Evolutionary conservation across 2,888 invertebrate species (phyloP), one percentile per base, ranked within the genome.

Genomic region (Lycia hirtaria): DNA sequence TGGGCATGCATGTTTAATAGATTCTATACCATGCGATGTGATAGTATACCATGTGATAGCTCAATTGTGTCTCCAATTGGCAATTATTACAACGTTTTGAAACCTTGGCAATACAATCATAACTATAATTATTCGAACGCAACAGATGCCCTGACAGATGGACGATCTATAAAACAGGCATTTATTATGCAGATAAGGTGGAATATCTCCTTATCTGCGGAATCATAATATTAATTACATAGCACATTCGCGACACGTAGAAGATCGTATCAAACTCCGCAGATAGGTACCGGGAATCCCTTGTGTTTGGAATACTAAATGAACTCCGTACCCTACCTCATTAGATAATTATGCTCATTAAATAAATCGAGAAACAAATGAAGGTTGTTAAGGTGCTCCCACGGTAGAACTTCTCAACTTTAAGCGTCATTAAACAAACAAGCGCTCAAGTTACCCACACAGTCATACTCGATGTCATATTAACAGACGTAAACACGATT

Each of bases 141-240:
- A 10, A 26, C 24, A 15, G 40, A 63, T 56, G 66, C 71, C 72
- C 72, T 72, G 73, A 67, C 67, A n/a, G n/a, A n/a, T n/a, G n/a
- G n/a, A n/a, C 67, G 62, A 65, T 65, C 59, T 64, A 64, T 63
- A 48, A 41, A 43, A 20, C 24, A 45, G 22, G 32, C 38, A 48
- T 44, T 24, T 41, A 37, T 56, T 48, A 50, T 40, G 49, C 24
- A 47, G 24, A 47, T 47, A 47, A 35, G 24, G 24, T 15, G 35
- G 24, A 47, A 37, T 35, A 47, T 24, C 22, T 33, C 38, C 37
- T 60, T 76, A 76, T 77, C 75, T 65, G 58, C 57, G 54, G 67
- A 65, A 78, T 72, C 74, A 66, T 74, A 72, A 74, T 66, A 74
- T 70, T 76, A 76, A 77, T 81, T 76, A 77, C 70, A 68, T 75